These are phyloP conservation scores for Drosophila mayaguana DNA, from an alignment of 2,888 invertebrate genomes.

Conservation along the genomic window DNA sequence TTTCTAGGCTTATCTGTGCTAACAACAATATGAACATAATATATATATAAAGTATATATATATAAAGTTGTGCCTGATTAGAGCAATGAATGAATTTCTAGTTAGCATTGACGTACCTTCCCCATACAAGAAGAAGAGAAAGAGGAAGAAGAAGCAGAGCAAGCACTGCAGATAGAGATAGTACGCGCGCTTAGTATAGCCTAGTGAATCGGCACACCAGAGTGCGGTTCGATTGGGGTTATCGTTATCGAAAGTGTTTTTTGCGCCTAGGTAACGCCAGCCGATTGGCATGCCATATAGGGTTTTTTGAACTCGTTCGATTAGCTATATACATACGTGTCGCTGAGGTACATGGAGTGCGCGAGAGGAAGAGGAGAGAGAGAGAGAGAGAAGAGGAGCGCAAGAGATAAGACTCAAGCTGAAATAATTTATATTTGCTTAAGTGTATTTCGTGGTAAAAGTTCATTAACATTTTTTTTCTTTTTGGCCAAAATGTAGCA, in stretches of 20 bases:
- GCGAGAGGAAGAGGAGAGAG: background rate
- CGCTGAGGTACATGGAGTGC: background rate
- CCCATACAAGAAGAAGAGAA: background rate
- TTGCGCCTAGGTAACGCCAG: conserved; percentile 41
- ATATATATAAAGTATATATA: conserved; percentile 7
- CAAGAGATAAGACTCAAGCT: background rate
- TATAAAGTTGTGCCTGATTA: conserved; percentile 45
- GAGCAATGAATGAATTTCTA: conserved; percentile 71
- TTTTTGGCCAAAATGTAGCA: conserved; percentile 19
- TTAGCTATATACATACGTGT: background rate
- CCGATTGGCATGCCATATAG: conserved; percentile 3
- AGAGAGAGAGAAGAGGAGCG: background rate
- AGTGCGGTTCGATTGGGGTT: conserved; percentile 50
- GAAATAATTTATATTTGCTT: conserved; percentile 2
- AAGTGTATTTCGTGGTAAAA: conserved; percentile 31
- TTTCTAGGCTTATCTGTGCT: conserved; percentile 60
- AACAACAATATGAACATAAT: conserved; percentile 23
- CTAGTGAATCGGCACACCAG: conserved; percentile 11
- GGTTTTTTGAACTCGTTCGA: conserved; percentile 59
- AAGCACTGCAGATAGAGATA: conserved; percentile 8
- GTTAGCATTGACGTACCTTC: conserved; percentile 73
- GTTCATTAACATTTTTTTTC: conserved; percentile 66
- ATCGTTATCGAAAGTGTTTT: conserved; percentile 68
- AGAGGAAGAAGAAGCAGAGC: conserved; percentile 3
- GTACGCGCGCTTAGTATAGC: background rate